Evolutionary conservation across 2,113 vertebrate species (phyloP).

Genomic region (Cettia cetti): DNA sequence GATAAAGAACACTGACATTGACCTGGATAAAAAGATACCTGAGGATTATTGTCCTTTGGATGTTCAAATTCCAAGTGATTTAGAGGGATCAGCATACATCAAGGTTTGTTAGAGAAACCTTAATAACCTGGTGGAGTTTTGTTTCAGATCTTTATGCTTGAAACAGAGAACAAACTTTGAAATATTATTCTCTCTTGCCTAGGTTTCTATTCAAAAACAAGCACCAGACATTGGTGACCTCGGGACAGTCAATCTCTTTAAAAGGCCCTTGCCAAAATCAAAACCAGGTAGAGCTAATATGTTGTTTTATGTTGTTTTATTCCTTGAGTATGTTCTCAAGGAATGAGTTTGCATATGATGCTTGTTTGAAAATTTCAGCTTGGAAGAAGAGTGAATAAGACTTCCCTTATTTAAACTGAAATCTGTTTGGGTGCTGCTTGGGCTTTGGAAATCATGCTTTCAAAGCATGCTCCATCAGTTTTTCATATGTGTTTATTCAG

Average conservation of each 20-base stretch:
- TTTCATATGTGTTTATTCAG: background rate
- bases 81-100: conserved; percentile 96
- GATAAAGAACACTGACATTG: conserved; percentile 98
- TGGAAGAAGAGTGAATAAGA: background rate
- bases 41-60: conserved; percentile 96
- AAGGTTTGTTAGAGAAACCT: conserved; percentile 76
- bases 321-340: background rate
- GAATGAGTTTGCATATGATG: background rate
- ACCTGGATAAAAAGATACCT: conserved; percentile 95
- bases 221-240: conserved; percentile 95
- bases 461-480: background rate
- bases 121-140: background rate
- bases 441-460: background rate
- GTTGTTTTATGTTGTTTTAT: background rate
- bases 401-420: background rate
- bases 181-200: background rate
- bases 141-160: background rate
- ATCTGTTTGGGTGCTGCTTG: background rate
- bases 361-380: background rate
- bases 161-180: background rate
- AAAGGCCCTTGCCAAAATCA: conserved; percentile 81
- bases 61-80: conserved; percentile 95
- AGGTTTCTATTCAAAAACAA: conserved; percentile 99
- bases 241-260: conserved; percentile 91
- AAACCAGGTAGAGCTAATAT: conserved; percentile 80